Evolutionary conservation across 2,888 invertebrate species (phyloP).

Genomic region (Cheilosia variabilis): DNA sequence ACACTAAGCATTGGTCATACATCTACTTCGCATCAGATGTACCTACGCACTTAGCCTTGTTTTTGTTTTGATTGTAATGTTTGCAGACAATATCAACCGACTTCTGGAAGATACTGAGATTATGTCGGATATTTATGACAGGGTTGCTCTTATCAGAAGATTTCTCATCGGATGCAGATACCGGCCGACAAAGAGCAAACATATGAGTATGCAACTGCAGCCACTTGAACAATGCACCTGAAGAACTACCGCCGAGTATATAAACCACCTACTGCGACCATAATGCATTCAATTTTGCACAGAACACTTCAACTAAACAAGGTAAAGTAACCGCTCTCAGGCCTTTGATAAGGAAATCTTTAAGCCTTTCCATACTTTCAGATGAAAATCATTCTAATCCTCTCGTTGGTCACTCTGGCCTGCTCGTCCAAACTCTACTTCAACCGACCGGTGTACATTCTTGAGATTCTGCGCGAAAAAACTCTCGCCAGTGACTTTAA

Average conservation of each 20-base stretch:
- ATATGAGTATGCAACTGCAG: conserved; percentile 24
- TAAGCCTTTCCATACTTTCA: background rate
- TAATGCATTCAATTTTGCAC: conserved; percentile 19
- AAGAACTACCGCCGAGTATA: conserved; percentile 31
- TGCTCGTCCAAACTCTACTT: conserved; percentile 44
- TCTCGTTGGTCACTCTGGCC: conserved; percentile 50
- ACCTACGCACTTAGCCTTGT: conserved; percentile 7
- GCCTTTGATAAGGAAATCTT: background rate
- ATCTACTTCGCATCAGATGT: background rate
- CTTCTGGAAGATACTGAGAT: conserved; percentile 5
- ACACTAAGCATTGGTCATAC: background rate
- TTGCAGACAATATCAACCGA: conserved; percentile 37
- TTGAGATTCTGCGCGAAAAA: conserved; percentile 25
- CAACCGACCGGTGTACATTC: conserved; percentile 29
- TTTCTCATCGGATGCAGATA: conserved; percentile 22
- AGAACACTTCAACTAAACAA: conserved; percentile 25
- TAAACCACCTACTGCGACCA: conserved; percentile 14
- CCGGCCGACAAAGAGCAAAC: conserved; percentile 45
- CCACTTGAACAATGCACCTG: conserved; percentile 1
- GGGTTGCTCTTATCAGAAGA: conserved; percentile 47
- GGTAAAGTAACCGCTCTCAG: background rate
- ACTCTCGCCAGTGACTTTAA: conserved; percentile 77
- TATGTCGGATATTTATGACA: conserved; percentile 16
- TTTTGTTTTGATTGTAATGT: conserved; percentile 26
- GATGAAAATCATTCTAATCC: conserved; percentile 64